phyloP scores from a whole-genome alignment of 1,140 invertebrate genomes.

The Caerostris extrusa region DNA sequence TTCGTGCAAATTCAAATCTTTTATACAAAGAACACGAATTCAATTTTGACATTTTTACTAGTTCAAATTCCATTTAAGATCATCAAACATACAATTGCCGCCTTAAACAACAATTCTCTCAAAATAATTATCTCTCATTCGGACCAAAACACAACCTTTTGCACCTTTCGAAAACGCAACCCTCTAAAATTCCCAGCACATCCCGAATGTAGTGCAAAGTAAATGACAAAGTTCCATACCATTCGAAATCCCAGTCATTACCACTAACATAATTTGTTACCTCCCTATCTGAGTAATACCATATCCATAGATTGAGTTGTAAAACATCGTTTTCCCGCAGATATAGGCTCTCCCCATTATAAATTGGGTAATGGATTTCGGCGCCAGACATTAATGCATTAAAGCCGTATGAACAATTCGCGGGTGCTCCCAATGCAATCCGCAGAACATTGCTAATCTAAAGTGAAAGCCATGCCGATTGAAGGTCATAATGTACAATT shows the following conservation, averaged over 20 bases:
- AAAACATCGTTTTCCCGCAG: conserved; percentile 48
- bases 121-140: too few relatives aligned
- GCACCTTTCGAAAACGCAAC: too few relatives aligned
- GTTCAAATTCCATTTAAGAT: too few relatives aligned
- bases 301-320: neutral
- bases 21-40: too few relatives aligned
- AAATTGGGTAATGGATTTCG: conserved; percentile 41
- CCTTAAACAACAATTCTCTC: too few relatives aligned
- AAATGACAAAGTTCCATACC: neutral
- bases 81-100: too few relatives aligned
- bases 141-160: too few relatives aligned
- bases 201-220: neutral
- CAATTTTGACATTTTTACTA: too few relatives aligned
- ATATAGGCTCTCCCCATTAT: conserved; percentile 13
- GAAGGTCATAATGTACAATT: neutral
- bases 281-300: neutral
- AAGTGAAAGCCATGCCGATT: too few relatives aligned
- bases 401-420: neutral
- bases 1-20: too few relatives aligned
- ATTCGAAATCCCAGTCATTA: neutral
- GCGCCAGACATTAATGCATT: conserved; percentile 24
- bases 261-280: neutral
- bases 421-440: neutral
- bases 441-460: neutral
- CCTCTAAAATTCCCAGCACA: too few relatives aligned